A percentile compares a stretch with the other conserved stretches of the same genome.
Conservation (phyloP, 2,797 vertebrate species). For the Mormyrops boulengeri region DNA sequence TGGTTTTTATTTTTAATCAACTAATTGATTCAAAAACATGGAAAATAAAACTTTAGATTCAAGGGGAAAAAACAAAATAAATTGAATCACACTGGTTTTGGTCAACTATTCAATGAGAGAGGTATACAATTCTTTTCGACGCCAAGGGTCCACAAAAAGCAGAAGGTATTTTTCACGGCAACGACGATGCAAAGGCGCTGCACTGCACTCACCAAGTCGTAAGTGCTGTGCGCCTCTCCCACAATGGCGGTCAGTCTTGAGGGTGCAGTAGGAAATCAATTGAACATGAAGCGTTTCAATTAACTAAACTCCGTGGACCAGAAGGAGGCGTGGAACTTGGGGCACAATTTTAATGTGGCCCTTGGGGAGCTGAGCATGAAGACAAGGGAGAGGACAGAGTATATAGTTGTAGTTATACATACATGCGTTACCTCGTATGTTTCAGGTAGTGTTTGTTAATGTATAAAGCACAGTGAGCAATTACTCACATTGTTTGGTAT, state of each 20-base stretch:
- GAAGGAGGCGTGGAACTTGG: background rate
- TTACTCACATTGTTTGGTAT: background rate
- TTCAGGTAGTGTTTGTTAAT: background rate
- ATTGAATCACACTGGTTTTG: background rate
- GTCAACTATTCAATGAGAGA: background rate
- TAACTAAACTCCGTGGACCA: background rate
- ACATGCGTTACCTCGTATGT: background rate
- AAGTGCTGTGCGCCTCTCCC: background rate
- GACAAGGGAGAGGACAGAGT: background rate
- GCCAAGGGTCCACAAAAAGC: background rate
- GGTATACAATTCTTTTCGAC: background rate
- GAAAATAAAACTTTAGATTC: slow-evolving; percentile 24
- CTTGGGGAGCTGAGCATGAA: background rate
- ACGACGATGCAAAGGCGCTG: background rate
- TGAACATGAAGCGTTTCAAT: background rate
- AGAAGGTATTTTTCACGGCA: background rate
- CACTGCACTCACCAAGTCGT: background rate
- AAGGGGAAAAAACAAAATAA: background rate
- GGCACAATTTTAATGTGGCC: background rate
- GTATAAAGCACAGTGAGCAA: background rate
- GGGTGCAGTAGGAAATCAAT: background rate
- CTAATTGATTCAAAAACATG: slow-evolving; percentile 22
- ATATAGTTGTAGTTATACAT: background rate
- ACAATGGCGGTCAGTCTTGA: background rate
- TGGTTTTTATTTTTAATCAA: slow-evolving; percentile 58